phyloP scores from a whole-genome alignment of 2,888 invertebrate species.

The Ophonus ardosiacus region DNA sequence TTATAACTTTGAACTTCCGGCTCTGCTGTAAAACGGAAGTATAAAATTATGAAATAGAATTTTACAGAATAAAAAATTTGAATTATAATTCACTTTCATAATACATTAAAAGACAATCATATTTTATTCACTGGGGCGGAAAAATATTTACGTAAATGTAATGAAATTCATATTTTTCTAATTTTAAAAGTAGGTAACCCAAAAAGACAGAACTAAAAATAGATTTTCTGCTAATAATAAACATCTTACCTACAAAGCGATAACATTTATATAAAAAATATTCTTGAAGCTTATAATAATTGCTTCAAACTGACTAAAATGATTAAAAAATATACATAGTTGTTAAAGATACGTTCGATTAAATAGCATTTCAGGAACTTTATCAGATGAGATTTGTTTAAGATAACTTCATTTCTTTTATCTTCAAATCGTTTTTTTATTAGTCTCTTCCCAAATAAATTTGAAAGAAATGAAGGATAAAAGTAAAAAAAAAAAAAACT shows the following conservation, averaged over 20 bases:
- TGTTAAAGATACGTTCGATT: slow-evolving; percentile 23
- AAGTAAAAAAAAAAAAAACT: not conserved
- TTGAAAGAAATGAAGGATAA: not conserved
- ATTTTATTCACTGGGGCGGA: too few species aligned
- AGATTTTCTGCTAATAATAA: not conserved
- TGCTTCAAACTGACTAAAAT: not conserved
- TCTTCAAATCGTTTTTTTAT: not conserved
- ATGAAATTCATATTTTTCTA: too few species aligned
- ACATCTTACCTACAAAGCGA: not conserved
- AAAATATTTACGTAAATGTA: too few species aligned
- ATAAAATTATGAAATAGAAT: not conserved
- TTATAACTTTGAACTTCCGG: slow-evolving; percentile 4
- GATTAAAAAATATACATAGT: slow-evolving; percentile 23
- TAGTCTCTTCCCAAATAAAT: slow-evolving; percentile 3
- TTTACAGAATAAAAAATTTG: not conserved
- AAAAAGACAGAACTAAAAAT: not conserved
- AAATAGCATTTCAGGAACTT: slow-evolving; percentile 32
- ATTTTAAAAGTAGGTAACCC: too few species aligned
- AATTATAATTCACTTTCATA: not conserved
- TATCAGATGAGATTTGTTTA: slow-evolving; percentile 29
- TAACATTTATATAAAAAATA: not conserved
- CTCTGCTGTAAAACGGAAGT: slow-evolving; percentile 10
- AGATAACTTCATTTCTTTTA: slow-evolving; percentile 11
- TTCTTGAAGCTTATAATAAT: not conserved
- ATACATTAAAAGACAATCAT: too few species aligned